A percentile compares a stretch with the other conserved stretches of the same genome.
These are phyloP conservation scores for Therioaphis trifolii DNA, from an alignment of 2,888 invertebrate genomes.

Conservation along the genomic window DNA sequence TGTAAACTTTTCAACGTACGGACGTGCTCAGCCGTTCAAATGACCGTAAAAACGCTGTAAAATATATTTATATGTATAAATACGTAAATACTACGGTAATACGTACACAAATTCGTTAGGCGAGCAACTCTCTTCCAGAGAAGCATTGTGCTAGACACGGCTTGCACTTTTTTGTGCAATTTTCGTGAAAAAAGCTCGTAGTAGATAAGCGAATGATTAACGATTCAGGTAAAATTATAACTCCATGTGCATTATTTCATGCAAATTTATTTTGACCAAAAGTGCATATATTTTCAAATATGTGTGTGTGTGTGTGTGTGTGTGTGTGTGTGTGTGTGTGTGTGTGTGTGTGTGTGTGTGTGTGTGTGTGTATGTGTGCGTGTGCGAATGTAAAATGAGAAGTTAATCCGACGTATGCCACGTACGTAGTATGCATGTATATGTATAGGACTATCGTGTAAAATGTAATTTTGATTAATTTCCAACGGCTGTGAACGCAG, in stretches of 20 bases:
- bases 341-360: background rate
- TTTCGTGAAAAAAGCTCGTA: background rate
- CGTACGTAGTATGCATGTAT: background rate
- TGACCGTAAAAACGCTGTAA: constrained; percentile 42
- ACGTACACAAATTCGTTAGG: background rate
- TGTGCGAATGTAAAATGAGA: constrained; percentile 19
- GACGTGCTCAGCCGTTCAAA: constrained; percentile 38
- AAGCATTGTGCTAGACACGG: background rate
- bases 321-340: background rate
- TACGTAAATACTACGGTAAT: too few relatives aligned
- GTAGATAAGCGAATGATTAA: background rate
- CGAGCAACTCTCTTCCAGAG: background rate
- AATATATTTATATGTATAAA: too few relatives aligned
- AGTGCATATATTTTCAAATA: too few relatives aligned
- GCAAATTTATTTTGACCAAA: constrained; percentile 6
- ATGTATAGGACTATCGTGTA: background rate
- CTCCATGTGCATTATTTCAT: background rate
- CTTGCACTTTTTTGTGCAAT: background rate
- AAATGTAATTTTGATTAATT: constrained; percentile 54
- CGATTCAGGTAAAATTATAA: background rate
- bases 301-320: too few relatives aligned
- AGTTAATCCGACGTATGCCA: constrained; percentile 33
- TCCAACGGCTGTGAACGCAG: background rate
- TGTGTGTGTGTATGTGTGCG: background rate
- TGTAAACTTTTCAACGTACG: constrained; percentile 41